Conservation (phyloP, 1,140 invertebrate species). For the Nylanderia fulva region DNA sequence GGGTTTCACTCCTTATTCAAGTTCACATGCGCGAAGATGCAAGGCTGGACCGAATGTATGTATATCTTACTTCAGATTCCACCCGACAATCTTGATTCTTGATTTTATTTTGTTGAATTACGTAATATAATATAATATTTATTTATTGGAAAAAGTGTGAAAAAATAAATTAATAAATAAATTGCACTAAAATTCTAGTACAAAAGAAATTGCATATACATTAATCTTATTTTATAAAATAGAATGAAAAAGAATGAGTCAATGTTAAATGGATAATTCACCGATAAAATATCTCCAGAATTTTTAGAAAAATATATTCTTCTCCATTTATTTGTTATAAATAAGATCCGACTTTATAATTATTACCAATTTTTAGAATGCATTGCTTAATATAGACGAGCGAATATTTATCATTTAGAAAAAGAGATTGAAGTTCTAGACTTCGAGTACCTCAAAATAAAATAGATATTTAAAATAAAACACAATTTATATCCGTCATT, state of each 20-base stretch:
- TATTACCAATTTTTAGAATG: too few species aligned
- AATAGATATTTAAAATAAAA: too few species aligned
- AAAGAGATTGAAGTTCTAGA: too few species aligned
- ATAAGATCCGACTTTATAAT: too few species aligned
- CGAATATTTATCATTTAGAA: too few species aligned
- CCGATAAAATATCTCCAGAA: background rate
- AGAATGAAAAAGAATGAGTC: background rate
- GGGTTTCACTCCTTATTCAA: slow-evolving; percentile 5
- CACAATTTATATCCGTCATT: too few species aligned
- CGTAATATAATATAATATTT: too few species aligned
- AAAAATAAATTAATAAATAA: background rate
- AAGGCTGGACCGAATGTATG: slow-evolving; percentile 41
- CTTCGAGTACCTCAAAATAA: too few species aligned
- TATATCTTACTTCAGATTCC: background rate
- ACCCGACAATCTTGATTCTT: background rate
- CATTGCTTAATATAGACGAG: too few species aligned
- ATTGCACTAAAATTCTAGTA: background rate
- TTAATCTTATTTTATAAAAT: background rate
- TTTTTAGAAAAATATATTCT: background rate
- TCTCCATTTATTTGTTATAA: too few species aligned
- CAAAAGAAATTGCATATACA: background rate
- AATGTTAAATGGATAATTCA: background rate
- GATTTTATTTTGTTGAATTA: too few species aligned
- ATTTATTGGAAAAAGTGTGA: too few species aligned
- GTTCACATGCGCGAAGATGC: slow-evolving; percentile 37